Evolutionary conservation across 2,113 vertebrate species (phyloP).

Genomic region (Brachypodius melanocephalos): DNA sequence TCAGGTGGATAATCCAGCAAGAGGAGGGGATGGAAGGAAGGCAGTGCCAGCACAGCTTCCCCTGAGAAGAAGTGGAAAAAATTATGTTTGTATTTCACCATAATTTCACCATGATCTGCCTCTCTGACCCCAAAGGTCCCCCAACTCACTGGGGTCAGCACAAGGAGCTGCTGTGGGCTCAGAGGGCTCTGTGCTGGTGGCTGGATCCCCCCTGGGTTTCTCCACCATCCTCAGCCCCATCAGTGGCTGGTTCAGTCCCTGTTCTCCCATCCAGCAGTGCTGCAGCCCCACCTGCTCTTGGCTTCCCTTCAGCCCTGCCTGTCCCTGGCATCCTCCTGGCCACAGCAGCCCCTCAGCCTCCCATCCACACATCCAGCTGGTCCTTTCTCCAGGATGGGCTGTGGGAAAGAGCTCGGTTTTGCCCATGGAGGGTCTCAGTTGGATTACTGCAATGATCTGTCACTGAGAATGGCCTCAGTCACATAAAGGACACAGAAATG

Average conservation of each 20-base stretch:
- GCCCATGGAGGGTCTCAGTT: background rate
- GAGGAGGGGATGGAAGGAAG: rapidly evolving
- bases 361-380: background rate
- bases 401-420: background rate
- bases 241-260: background rate
- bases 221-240: background rate
- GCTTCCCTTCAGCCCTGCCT: background rate
- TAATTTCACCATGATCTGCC: background rate
- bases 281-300: background rate
- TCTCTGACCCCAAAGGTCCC: background rate
- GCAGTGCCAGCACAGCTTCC: background rate
- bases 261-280: background rate
- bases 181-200: rapidly evolving
- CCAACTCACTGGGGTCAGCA: rapidly evolving
- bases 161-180: background rate
- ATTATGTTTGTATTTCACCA: background rate
- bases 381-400: background rate
- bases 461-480: background rate
- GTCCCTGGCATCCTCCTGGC: rapidly evolving
- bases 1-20: background rate
- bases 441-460: background rate
- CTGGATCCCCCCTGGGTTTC: background rate
- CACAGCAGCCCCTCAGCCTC: background rate
- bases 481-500: rapidly evolving
- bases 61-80: background rate